These are phyloP conservation scores for Glyptemys insculpta DNA, from an alignment of 2,797 vertebrate species.

Conservation along the genomic window DNA sequence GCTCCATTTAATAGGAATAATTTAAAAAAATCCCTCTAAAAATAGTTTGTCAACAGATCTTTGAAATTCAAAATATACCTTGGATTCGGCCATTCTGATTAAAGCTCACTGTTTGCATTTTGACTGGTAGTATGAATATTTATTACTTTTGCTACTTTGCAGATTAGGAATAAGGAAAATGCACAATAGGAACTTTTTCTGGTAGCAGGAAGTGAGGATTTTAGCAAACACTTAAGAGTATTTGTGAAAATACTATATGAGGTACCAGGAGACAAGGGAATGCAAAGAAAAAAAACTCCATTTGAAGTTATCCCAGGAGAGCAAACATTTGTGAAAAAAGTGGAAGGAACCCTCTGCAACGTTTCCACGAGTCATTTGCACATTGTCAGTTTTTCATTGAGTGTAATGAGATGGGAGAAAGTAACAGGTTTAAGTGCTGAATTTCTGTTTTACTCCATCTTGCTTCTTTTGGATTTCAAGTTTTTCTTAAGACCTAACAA, in stretches of 20 bases:
- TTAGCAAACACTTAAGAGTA: not conserved
- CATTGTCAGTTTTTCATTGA: not conserved
- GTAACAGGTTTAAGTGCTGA: not conserved
- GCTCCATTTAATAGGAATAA: not conserved
- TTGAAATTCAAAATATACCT: not conserved
- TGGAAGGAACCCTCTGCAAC: not conserved
- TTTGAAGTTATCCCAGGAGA: not conserved
- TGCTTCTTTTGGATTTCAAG: not conserved
- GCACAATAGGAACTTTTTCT: not conserved
- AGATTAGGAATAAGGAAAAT: not conserved
- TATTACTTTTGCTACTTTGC: not conserved
- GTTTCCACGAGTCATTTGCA: not conserved
- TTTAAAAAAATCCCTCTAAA: not conserved
- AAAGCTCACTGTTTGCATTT: not conserved
- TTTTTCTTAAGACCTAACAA: no score
- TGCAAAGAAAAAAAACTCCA: not conserved
- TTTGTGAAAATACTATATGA: no score
- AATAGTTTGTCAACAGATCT: not conserved
- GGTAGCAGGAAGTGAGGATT: not conserved
- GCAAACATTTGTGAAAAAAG: not conserved
- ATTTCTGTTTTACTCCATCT: not conserved
- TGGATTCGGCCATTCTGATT: not conserved
- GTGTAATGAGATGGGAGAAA: not conserved
- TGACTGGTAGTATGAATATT: not conserved
- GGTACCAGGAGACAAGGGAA: not conserved